Evolutionary conservation across 2,797 vertebrate species (phyloP), one percentile per base, ranked within the genome.

Genomic region (Taenioides sp.): DNA sequence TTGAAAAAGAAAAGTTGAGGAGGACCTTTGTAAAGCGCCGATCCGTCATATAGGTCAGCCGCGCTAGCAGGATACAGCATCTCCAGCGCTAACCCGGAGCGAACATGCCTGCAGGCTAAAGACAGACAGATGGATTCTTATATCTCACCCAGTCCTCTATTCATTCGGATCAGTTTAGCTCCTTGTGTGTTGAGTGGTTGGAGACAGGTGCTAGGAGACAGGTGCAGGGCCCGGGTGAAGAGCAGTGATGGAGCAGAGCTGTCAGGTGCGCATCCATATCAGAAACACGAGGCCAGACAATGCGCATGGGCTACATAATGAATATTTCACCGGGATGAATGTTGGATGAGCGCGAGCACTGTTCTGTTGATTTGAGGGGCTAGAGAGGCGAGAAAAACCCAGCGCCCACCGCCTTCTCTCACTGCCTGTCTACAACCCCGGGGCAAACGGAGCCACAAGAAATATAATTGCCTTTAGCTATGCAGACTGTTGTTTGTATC

Each of bases 291-390:
- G 65, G 88, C 84, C 86, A 84, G 81, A 89, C 88, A 84, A 86
- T 86, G 86, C 83, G 78, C 84, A 80, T 80, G 87, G 84, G 85
- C 85, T 84, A 86, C 81, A 83, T 89, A 83, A 92, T 93, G 89
- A 93, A 93, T 93, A 93, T 94, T 94, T 86, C 85, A 92, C 88
- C 65, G 67, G 77, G 88, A 90, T 93, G 88, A 94, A 93, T 94
- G 89, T 91, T 94, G 89, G 84, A 94, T 93, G 91, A 94, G 89
- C 78, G 85, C 40, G 78, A 89, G 91, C 86, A 89, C 86, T 83
- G 60, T 93, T 92, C 87, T 86, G 90, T 91, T 90, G 87, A 91
- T 92, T 94, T 93, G 58, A 89, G 86, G 88, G 80, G 77, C 76
- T 64, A 74, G 84, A 86, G 91, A 87, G 84, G 82, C 81, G 18